These are phyloP conservation scores for Hylaeus anthracinus DNA, from an alignment of 1,140 invertebrate species.

Conservation along the genomic window DNA sequence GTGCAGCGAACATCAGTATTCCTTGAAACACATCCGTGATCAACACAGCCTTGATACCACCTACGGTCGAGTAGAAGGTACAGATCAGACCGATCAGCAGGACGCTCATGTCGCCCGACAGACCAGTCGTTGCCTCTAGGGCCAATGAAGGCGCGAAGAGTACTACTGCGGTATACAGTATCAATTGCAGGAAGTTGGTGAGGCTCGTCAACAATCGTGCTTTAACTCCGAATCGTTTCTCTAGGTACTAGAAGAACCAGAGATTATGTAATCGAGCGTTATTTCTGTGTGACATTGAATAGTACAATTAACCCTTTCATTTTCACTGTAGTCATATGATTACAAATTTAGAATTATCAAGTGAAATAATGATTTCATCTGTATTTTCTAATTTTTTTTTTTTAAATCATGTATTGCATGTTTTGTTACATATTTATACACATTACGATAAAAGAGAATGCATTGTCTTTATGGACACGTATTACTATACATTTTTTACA, in stretches of 20 bases:
- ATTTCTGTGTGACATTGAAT: too few species aligned
- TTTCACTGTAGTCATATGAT: too few species aligned
- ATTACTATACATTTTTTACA: too few species aligned
- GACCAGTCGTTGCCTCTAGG: constrained; percentile 92
- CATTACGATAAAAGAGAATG: too few species aligned
- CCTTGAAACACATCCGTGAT: constrained; percentile 93
- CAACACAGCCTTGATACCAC: constrained; percentile 95
- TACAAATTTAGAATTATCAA: too few species aligned
- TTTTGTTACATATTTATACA: too few species aligned
- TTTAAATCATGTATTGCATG: too few species aligned
- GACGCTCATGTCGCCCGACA: constrained; percentile 88
- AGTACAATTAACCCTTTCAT: too few species aligned
- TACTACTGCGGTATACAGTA: constrained; percentile 95
- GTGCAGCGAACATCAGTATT: constrained; percentile 87
- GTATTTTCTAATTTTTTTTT: too few species aligned
- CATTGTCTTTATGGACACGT: too few species aligned
- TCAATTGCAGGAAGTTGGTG: constrained; percentile 90
- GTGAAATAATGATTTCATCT: too few species aligned
- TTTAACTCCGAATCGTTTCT: constrained; percentile 87
- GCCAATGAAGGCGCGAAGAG: constrained; percentile 96
- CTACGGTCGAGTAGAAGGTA: constrained; percentile 94
- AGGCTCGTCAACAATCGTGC: constrained; percentile 87
- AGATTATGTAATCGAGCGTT: too few species aligned
- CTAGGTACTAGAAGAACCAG: constrained; percentile 86
- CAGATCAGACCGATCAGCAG: constrained; percentile 89